Evolutionary conservation across 1,140 invertebrate genomes (phyloP).

Genomic region (Brachionus calyciflorus): DNA sequence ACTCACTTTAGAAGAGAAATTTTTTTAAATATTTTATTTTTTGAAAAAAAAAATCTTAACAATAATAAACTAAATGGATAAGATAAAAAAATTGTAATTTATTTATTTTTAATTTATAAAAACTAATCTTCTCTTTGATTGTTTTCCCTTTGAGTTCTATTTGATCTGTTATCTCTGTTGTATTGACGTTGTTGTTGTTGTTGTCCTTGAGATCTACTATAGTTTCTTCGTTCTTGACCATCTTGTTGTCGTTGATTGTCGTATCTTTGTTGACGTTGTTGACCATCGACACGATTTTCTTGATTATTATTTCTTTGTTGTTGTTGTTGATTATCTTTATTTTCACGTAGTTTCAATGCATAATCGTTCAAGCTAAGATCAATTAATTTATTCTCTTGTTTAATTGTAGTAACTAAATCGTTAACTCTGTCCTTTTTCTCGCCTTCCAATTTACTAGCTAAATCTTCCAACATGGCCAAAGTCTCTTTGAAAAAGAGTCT

Average conservation of each 20-base stretch:
- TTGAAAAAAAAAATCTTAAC: not conserved
- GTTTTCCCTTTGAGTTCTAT: not conserved
- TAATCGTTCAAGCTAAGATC: conserved; percentile 35
- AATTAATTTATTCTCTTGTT: conserved; percentile 29
- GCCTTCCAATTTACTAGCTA: not conserved
- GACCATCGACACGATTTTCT: too few relatives aligned
- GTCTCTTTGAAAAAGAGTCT: conserved; percentile 20
- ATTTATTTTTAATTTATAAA: too few relatives aligned
- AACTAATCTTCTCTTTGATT: conserved; percentile 12
- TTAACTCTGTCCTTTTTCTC: conserved; percentile 8
- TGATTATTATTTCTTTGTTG: too few relatives aligned
- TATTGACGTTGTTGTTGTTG: not conserved
- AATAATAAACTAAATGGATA: conserved; percentile 11
- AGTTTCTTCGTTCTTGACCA: too few relatives aligned
- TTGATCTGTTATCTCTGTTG: not conserved
- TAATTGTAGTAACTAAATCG: not conserved
- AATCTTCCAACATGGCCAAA: conserved; percentile 7
- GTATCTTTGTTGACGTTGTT: not conserved
- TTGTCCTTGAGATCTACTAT: too few relatives aligned
- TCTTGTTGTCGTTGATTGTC: not conserved
- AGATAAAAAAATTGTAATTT: not conserved
- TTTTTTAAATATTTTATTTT: not conserved
- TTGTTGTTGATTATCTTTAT: not conserved
- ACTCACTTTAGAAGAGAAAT: not conserved
- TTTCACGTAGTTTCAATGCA: conserved; percentile 1